These are phyloP conservation scores for Leucophora obtusa DNA, from an alignment of 2,888 invertebrate species.

Conservation along the genomic window DNA sequence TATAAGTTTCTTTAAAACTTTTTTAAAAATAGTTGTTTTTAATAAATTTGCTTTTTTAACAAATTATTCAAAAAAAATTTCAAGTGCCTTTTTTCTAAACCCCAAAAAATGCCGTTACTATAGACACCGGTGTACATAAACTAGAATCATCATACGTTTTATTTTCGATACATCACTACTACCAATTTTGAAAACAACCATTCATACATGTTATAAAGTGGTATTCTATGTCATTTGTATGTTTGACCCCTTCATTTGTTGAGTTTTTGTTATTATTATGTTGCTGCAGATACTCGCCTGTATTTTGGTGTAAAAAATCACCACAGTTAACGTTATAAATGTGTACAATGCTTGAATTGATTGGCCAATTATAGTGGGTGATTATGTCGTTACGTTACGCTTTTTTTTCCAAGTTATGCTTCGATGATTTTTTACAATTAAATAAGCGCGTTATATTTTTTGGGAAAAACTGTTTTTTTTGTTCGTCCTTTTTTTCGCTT, in stretches of 20 bases:
- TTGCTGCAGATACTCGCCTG: background rate
- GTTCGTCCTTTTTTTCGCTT: background rate
- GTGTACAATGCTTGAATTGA: conserved; percentile 77
- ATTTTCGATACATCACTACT: no score
- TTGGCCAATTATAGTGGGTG: conserved; percentile 79
- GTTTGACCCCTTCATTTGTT: conserved; percentile 13
- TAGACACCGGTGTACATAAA: no score
- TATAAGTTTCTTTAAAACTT: no score
- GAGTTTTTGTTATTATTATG: conserved; percentile 1
- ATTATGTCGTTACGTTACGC: conserved; percentile 68
- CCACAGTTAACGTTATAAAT: conserved; percentile 71
- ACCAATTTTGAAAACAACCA: no score
- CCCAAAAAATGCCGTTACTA: no score
- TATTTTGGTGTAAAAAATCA: conserved; percentile 66
- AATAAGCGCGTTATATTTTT: conserved; percentile 66
- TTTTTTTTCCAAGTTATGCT: conserved; percentile 67
- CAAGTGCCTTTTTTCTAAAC: no score
- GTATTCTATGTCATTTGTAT: background rate
- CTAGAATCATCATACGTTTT: no score
- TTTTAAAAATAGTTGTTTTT: no score
- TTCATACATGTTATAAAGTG: no score
- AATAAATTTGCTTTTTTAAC: no score
- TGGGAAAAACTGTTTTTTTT: background rate
- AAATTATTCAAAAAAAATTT: no score
- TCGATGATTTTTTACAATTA: conserved; percentile 74